Base-by-base conservation (phyloP, 1,140 invertebrate species). In the Papilio polytes region DNA sequence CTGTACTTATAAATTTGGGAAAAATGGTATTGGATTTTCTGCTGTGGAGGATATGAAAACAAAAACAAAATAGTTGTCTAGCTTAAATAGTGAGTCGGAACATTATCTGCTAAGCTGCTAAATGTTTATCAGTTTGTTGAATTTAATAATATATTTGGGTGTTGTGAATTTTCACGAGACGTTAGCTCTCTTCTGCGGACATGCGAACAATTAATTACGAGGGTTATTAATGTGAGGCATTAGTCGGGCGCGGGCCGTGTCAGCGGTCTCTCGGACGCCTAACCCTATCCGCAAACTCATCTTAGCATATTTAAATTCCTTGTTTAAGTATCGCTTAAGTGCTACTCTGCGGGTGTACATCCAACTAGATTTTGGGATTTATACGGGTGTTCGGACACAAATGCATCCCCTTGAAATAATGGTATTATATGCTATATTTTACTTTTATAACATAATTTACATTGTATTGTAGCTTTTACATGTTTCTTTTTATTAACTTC, bases 121-220 rank as follows among this genome's bases (percentile, higher is more conserved):
- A 46, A 46, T 74, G 72, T 20, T 46, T 74, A 44, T 74, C 44
- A 46, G 36, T 74, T 74, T 44, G 72, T 76, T 76, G 63, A 53
- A 31, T 77, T 77, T 26, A 56, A 77, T 51, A 36, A 77, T 77
- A 53, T 56, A 77, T 77, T 56, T 77, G 1, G 22, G 48, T 10
- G 26, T 63, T 78, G 77, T 56, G 44, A 78, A 63, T 63, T 78
- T 63, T 78, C 56, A 76, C 56, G 53, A 78, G 77, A 78, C 20
- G 53, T 78, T 59, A 56, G 77, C 36, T 78, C 77, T 91, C 89
- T 91, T 91, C 85, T 84, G 85, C 85, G 89, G 91, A 94, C 91
- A 92, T 93, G 93, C 91, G 87, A 94, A 94, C 92, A 91, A 94
- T 94, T 94, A 94, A 94, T 94, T 93, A 94, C 89, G 70, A 81